Conservation (phyloP, 2,888 invertebrate species). For the Psylliodes chrysocephalus region DNA sequence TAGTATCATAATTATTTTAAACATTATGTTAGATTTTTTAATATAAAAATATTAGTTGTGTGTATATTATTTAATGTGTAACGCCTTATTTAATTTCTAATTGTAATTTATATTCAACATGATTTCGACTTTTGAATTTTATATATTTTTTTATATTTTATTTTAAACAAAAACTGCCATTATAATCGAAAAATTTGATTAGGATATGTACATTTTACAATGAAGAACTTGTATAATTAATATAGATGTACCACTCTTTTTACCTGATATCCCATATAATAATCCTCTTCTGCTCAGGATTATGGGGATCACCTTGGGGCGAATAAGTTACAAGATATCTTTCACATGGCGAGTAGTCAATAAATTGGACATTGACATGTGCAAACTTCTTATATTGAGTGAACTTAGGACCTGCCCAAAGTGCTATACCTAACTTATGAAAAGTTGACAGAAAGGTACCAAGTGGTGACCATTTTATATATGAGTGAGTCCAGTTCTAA, state of each 20-base stretch:
- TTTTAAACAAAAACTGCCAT: no score
- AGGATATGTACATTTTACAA: no score
- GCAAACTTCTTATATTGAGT: slow-evolving; percentile 91
- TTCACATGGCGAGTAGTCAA: slow-evolving; percentile 98
- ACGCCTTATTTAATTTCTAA: no score
- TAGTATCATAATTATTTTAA: no score
- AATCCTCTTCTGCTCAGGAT: slow-evolving; percentile 81
- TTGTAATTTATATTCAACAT: no score
- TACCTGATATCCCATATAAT: slow-evolving; percentile 96
- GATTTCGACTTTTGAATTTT: no score
- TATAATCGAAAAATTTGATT: no score
- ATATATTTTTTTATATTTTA: no score
- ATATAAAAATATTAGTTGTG: no score
- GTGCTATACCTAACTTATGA: slow-evolving; percentile 93
- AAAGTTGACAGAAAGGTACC: slow-evolving; percentile 97
- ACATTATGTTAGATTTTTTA: no score
- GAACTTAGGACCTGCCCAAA: slow-evolving; percentile 97
- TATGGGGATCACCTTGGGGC: slow-evolving; percentile 74
- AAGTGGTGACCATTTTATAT: slow-evolving; percentile 96
- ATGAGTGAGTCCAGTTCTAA: slow-evolving; percentile 95
- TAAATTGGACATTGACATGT: slow-evolving; percentile 90
- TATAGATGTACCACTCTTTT: slow-evolving; percentile 25
- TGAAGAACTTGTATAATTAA: no score
- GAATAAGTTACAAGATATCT: slow-evolving; percentile 96
- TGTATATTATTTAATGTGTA: no score